Evolutionary conservation across 2,113 vertebrate genomes (phyloP).

Genomic region (Phylloscopus trochiloides): DNA sequence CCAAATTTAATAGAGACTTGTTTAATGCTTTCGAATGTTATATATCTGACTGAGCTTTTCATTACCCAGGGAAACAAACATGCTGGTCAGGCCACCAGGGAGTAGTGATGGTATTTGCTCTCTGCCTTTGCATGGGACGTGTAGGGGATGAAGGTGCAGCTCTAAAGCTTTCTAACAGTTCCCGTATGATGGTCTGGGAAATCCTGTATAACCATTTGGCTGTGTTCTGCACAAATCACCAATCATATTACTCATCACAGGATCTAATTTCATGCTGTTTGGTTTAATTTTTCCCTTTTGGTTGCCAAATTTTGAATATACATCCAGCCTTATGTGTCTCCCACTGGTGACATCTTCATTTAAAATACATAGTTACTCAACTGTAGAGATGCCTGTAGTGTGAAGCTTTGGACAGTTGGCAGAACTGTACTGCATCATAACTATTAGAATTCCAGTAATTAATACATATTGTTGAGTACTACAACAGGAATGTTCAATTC

Average conservation of each 20-base stretch:
- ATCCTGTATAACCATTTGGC: not conserved
- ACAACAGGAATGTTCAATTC: not conserved
- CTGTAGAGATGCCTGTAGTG: not conserved
- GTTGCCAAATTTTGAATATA: conserved; percentile 1
- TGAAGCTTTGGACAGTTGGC: not conserved
- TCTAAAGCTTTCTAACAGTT: not conserved
- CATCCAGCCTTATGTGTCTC: not conserved
- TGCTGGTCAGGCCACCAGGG: conserved; percentile 4
- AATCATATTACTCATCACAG: not conserved
- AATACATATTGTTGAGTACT: not conserved
- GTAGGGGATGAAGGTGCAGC: not conserved
- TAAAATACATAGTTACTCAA: not conserved
- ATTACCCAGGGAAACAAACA: conserved; percentile 52
- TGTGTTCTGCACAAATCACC: not conserved
- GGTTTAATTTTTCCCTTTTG: not conserved
- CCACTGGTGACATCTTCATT: not conserved
- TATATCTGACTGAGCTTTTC: conserved; percentile 59
- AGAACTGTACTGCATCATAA: not conserved
- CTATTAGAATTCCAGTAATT: not conserved
- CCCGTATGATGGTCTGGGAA: not conserved
- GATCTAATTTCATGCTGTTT: not conserved
- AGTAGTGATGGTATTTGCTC: not conserved
- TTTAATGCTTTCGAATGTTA: conserved; percentile 60
- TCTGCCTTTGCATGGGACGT: not conserved
- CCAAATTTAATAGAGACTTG: conserved; percentile 50